Percentiles rank a stretch among this genome's conserved stretches.
phyloP scores from a whole-genome alignment of 1,140 invertebrate species.

The Drosophila ercepeae region DNA sequence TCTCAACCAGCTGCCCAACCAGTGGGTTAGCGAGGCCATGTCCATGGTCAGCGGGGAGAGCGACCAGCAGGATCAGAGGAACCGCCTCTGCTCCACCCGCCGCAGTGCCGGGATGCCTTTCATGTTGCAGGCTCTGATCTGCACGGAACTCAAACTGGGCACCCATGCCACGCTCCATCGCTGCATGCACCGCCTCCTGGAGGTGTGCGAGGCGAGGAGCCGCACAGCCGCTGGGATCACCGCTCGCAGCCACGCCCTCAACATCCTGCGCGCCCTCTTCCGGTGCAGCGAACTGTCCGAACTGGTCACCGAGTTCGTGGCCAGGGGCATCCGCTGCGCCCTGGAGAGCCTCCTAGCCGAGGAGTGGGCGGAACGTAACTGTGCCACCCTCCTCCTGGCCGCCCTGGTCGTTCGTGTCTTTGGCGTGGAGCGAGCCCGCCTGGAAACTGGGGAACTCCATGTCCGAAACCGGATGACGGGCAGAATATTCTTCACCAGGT shows the following conservation, averaged over 20 bases:
- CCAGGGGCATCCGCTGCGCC: slow-evolving; percentile 89
- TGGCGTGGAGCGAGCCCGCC: slow-evolving; percentile 90
- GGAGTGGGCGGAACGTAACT: slow-evolving; percentile 94
- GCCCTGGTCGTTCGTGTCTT: slow-evolving; percentile 95
- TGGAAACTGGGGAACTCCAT: slow-evolving; percentile 89
- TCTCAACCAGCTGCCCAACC: slow-evolving; percentile 87
- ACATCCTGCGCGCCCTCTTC: slow-evolving; percentile 93
- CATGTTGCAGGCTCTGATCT: slow-evolving; percentile 91
- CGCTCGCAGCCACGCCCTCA: slow-evolving; percentile 90
- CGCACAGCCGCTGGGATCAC: slow-evolving; percentile 40
- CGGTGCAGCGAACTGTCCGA: slow-evolving; percentile 91
- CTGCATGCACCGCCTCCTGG: slow-evolving; percentile 87
- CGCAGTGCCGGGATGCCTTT: slow-evolving; percentile 96
- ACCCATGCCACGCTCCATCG: slow-evolving; percentile 86
- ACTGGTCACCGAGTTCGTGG: slow-evolving; percentile 89
- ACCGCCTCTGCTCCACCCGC: slow-evolving; percentile 89
- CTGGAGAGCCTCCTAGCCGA: slow-evolving; percentile 89
- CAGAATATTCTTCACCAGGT: slow-evolving; percentile 93
- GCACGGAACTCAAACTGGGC: slow-evolving; percentile 87
- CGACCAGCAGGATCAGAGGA: background rate
- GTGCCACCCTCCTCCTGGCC: slow-evolving; percentile 93
- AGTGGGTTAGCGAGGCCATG: slow-evolving; percentile 88
- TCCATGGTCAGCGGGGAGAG: slow-evolving; percentile 14
- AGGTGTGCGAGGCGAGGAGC: slow-evolving; percentile 71
- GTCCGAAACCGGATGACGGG: slow-evolving; percentile 91